Conservation (phyloP, 2,797 vertebrate species). For the Pelobates cultripes region DNA sequence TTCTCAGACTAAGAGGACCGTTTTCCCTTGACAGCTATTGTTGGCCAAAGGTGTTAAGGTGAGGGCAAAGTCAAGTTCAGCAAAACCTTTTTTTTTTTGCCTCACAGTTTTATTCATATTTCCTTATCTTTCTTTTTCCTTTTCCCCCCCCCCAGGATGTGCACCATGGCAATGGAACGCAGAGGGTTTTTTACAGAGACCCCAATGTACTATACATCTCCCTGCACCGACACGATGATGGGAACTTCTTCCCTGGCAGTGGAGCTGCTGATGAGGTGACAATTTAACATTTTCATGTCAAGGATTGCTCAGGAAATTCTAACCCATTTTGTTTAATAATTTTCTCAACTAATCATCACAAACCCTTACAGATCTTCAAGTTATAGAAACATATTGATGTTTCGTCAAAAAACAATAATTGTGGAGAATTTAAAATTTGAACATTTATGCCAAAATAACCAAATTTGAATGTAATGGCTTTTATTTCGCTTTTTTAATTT, state of each 20-base stretch:
- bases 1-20: no score
- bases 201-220: constrained; percentile 92
- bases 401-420: no score
- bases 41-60: no score
- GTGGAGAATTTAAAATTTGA: no score
- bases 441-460: no score
- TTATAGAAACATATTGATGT: no score
- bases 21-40: no score
- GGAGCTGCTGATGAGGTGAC: constrained; percentile 88
- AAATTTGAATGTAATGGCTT: no score
- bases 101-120: no score
- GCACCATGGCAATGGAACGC: constrained; percentile 95
- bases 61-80: no score
- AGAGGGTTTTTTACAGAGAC: constrained; percentile 93
- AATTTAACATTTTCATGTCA: background rate
- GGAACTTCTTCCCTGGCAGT: constrained; percentile 95
- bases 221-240: constrained; percentile 90
- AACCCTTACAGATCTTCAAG: background rate
- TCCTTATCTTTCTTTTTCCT: background rate
- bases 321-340: background rate
- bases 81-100: no score
- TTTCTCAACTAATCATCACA: background rate
- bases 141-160: constrained; percentile 92
- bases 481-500: no score
- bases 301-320: constrained; percentile 1